These are phyloP conservation scores for Anoplolepis gracilipes DNA, from an alignment of 1,140 invertebrate genomes.

Conservation along the genomic window DNA sequence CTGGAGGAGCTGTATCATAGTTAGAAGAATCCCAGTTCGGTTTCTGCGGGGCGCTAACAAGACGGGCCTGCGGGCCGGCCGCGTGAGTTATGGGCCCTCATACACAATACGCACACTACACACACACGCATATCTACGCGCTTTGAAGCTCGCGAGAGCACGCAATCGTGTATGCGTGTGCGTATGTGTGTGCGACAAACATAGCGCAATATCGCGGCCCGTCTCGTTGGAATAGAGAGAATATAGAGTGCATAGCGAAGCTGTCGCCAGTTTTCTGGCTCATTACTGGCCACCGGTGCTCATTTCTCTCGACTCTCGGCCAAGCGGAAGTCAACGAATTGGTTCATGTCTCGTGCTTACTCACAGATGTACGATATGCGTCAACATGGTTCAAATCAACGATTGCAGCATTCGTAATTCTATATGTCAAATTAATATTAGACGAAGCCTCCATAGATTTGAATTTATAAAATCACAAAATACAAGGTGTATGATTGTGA, in stretches of 20 bases:
- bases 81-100: conserved; percentile 81
- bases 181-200: conserved; percentile 32
- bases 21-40: conserved; percentile 71
- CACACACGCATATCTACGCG: conserved; percentile 60
- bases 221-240: conserved; percentile 76
- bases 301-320: conserved; percentile 78
- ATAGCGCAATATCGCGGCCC: conserved; percentile 71
- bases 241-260: conserved; percentile 80
- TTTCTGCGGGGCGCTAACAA: conserved; percentile 80
- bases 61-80: conserved; percentile 74
- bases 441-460: background rate
- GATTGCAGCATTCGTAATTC: background rate
- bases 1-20: conserved; percentile 73
- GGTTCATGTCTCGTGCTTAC: conserved; percentile 27
- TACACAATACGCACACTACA: conserved; percentile 43
- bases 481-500: background rate
- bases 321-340: conserved; percentile 36
- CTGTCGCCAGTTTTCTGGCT: conserved; percentile 86
- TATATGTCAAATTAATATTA: background rate
- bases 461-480: background rate
- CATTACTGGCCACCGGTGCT: conserved; percentile 82
- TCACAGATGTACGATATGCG: background rate
- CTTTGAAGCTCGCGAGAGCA: conserved; percentile 8
- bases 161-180: conserved; percentile 21
- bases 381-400: background rate